These are phyloP conservation scores for Bursaphelenchus okinawaensis DNA, from an alignment of 2,888 invertebrate species.

Conservation along the genomic window DNA sequence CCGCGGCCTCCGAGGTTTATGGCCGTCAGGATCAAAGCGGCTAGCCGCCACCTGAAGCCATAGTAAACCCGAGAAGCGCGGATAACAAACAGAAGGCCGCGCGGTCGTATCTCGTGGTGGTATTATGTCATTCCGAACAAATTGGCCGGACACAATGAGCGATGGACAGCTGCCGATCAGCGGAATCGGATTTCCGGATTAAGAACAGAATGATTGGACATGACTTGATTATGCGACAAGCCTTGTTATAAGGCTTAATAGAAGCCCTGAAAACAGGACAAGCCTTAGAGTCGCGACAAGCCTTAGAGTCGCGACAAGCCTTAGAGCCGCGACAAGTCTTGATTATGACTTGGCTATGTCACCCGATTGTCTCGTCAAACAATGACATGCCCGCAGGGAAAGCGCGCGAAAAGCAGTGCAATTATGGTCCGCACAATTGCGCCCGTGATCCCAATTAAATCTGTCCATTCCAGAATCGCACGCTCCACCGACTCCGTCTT, in stretches of 20 bases:
- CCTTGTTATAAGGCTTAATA: no score
- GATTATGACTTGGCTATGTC: neutral
- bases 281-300: no score
- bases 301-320: no score
- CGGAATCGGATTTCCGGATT: neutral
- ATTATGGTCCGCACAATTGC: neutral
- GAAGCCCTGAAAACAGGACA: no score
- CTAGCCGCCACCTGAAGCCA: neutral
- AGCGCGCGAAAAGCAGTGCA: neutral
- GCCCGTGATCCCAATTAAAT: neutral
- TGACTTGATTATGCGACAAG: no score
- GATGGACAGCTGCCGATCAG: neutral
- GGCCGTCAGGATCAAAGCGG: neutral
- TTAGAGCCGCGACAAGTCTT: no score
- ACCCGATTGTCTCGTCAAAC: neutral
- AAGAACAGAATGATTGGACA: no score
- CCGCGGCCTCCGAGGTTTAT: neutral
- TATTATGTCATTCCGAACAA: neutral
- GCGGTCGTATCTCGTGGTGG: neutral
- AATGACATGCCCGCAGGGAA: neutral
- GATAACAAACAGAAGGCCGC: neutral
- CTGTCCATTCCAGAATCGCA: neutral
- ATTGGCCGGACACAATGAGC: neutral
- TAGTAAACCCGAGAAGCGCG: neutral
- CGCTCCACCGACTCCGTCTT: conserved; percentile 2